These are phyloP conservation scores for Rhabdomys pumilio DNA, from an alignment of 2,797 vertebrate species.

Conservation along the genomic window DNA sequence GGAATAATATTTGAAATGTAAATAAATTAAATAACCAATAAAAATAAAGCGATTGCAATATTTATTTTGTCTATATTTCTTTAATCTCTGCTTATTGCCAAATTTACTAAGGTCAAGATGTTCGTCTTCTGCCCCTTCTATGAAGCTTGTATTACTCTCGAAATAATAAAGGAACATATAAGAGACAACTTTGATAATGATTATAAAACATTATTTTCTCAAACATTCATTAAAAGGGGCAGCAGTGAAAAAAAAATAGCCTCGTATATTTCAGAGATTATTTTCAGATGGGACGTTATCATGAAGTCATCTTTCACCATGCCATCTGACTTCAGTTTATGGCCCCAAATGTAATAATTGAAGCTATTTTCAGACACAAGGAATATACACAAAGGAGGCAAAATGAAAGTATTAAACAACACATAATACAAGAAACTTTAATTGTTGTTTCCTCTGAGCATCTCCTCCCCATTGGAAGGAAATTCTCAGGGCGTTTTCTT, in stretches of 20 bases:
- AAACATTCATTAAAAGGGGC: not conserved
- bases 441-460: not conserved
- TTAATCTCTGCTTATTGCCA: not conserved
- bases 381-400: not conserved
- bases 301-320: not conserved
- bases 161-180: not conserved
- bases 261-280: conserved; percentile 33
- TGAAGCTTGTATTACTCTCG: not conserved
- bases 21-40: no score
- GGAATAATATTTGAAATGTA: no score
- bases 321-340: not conserved
- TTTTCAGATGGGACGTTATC: not conserved
- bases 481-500: not conserved
- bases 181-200: not conserved
- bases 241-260: not conserved
- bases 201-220: not conserved
- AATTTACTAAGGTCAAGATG: not conserved
- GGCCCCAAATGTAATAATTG: not conserved
- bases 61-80: not conserved
- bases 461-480: not conserved
- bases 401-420: not conserved
- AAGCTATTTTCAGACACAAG: not conserved
- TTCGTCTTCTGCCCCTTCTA: not conserved
- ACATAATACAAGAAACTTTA: conserved; percentile 7
- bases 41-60: not conserved